These are phyloP conservation scores for Ceratotherium simum DNA, from an alignment of 2,113 vertebrate genomes.

Conservation along the genomic window DNA sequence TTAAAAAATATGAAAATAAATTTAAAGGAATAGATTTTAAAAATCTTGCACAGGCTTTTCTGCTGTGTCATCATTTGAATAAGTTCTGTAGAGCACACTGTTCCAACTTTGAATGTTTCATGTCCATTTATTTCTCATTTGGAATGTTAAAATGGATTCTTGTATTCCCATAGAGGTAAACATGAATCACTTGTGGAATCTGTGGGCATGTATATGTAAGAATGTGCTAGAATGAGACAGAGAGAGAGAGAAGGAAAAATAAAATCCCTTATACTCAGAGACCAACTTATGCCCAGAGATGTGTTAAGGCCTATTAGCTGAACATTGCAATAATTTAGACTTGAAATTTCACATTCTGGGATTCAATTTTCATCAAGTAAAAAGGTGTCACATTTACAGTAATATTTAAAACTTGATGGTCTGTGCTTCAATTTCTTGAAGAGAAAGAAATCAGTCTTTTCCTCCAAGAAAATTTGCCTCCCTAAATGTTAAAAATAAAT, in stretches of 20 bases:
- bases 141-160: neutral
- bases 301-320: neutral
- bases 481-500: neutral
- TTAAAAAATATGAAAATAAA: neutral
- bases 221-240: neutral
- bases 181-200: neutral
- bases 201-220: neutral
- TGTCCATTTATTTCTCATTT: neutral
- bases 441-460: slow-evolving; percentile 2
- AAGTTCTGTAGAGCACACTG: neutral
- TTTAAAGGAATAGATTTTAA: neutral
- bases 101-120: neutral
- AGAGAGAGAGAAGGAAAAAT: neutral
- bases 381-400: neutral
- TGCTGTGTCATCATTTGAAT: neutral
- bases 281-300: neutral
- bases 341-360: neutral
- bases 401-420: slow-evolving; percentile 3
- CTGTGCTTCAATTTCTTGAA: neutral
- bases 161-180: neutral
- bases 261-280: neutral
- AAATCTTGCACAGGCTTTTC: neutral
- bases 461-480: neutral
- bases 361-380: slow-evolving; percentile 3
- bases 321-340: slow-evolving; percentile 18